Conservation (phyloP, 2,797 vertebrate genomes). For the Oreortyx pictus region DNA sequence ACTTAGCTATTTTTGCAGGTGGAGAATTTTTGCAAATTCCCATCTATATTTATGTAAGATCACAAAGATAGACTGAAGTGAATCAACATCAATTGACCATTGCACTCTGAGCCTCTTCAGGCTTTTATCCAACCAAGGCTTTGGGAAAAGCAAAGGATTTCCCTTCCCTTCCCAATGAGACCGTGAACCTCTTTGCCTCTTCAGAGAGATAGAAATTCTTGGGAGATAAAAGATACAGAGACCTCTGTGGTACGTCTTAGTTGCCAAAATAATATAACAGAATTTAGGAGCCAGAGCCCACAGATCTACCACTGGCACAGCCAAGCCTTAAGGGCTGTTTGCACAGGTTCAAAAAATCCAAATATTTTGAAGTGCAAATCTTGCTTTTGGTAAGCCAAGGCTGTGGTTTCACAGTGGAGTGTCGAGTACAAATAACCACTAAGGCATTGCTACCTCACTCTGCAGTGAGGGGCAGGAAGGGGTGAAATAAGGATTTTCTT, state of each 20-base stretch:
- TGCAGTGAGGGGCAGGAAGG: not conserved
- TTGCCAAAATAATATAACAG: not conserved
- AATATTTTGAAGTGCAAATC: constrained; percentile 33
- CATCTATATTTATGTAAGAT: not conserved
- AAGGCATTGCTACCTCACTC: not conserved
- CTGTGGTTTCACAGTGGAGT: not conserved
- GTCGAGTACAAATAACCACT: not conserved
- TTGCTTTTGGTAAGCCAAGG: not conserved
- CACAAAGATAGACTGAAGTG: not conserved
- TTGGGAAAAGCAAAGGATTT: not conserved
- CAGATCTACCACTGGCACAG: fast-evolving
- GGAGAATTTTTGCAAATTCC: not conserved
- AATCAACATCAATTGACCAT: not conserved
- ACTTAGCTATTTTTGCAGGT: not conserved
- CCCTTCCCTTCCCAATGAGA: not conserved
- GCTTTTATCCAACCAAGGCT: not conserved
- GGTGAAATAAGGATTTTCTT: fast-evolving
- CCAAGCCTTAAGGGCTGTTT: not conserved
- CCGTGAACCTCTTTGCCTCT: not conserved
- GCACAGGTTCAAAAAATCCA: not conserved
- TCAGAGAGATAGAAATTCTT: not conserved
- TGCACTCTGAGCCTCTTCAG: not conserved
- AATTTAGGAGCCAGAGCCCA: not conserved
- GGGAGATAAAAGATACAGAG: fast-evolving
- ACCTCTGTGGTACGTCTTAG: no score